These are phyloP conservation scores for Muscicapa comitata DNA, from an alignment of 2,797 vertebrate genomes.

Conservation along the genomic window DNA sequence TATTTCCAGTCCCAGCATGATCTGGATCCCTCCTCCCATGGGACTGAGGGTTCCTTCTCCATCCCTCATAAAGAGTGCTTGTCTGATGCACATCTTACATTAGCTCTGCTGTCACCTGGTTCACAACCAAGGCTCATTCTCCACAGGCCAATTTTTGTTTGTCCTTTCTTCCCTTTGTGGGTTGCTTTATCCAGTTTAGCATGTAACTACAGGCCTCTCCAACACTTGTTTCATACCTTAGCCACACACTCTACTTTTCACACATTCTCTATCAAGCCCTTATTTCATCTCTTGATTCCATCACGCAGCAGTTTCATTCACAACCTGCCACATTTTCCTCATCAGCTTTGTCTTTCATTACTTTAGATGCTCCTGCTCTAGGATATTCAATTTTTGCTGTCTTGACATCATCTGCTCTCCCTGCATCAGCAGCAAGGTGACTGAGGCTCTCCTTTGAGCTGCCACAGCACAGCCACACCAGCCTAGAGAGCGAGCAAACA, in stretches of 20 bases:
- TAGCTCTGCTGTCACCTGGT: background rate
- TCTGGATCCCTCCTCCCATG: background rate
- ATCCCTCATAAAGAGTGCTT: background rate
- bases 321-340: background rate
- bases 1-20: background rate
- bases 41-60: background rate
- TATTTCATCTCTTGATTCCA: background rate
- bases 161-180: background rate
- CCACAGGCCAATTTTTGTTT: background rate
- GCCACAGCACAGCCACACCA: rapidly evolving
- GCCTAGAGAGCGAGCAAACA: background rate
- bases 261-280: background rate
- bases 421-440: background rate
- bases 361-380: background rate
- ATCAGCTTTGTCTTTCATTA: background rate
- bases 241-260: background rate
- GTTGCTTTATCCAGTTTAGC: background rate
- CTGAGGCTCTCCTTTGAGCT: background rate
- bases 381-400: background rate
- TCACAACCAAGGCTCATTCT: background rate
- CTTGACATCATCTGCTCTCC: background rate
- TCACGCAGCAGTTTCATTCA: background rate
- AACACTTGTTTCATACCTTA: background rate
- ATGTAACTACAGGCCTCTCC: background rate
- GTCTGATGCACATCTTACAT: background rate